A percentile compares a stretch with the other conserved stretches of the same genome.
phyloP scores from a whole-genome alignment of 2,797 vertebrate genomes.

The Myripristis murdjan region DNA sequence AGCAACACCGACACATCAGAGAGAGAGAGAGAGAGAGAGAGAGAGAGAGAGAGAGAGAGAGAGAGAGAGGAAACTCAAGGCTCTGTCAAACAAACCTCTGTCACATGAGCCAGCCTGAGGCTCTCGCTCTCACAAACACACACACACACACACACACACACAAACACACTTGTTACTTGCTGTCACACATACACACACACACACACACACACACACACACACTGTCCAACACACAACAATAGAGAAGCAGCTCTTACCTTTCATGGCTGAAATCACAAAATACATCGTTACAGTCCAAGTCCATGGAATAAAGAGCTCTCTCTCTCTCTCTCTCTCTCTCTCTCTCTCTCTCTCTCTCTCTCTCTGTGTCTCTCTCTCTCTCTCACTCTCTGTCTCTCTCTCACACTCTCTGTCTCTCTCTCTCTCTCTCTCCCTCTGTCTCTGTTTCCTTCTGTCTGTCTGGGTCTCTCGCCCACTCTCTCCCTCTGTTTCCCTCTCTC shows the following conservation, averaged over 20 bases:
- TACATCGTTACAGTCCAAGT: slow-evolving; percentile 88
- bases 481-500: background rate
- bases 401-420: no score
- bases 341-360: no score
- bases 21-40: no score
- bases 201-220: no score
- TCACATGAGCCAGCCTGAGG: background rate
- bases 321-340: no score
- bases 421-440: slow-evolving; percentile 10
- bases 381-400: no score
- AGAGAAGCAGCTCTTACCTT: slow-evolving; percentile 84
- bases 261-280: slow-evolving; percentile 93
- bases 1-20: no score
- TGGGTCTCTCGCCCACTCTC: background rate
- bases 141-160: background rate
- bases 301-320: slow-evolving; percentile 43
- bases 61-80: no score
- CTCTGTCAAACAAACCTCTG: background rate
- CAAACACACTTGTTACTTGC: background rate
- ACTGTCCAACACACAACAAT: background rate
- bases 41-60: no score
- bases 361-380: no score
- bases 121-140: background rate
- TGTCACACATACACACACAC: background rate
- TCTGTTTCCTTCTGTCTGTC: background rate